Percentiles rank a stretch among this genome's conserved stretches.
These are phyloP conservation scores for Melanostigma gelatinosum DNA, from an alignment of 2,113 vertebrate species.

Conservation along the genomic window DNA sequence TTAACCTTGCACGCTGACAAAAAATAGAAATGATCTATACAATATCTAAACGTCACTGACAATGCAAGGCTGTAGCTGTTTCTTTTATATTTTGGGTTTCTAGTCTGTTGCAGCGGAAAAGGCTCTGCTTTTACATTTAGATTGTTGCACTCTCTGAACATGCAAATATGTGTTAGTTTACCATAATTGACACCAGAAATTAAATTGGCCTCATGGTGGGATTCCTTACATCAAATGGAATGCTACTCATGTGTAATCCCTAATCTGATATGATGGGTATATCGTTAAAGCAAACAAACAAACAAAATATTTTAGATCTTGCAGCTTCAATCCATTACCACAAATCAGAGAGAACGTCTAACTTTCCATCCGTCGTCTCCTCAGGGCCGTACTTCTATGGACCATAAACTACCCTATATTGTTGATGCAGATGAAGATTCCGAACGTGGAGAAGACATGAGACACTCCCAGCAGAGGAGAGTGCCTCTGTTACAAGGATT, in stretches of 20 bases:
- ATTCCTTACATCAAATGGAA: not conserved
- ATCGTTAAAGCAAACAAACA: not conserved
- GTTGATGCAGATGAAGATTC: conserved; percentile 80
- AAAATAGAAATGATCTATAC: not conserved
- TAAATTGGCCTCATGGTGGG: not conserved
- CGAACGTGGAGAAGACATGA: conserved; percentile 74
- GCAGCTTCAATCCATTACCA: not conserved
- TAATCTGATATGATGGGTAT: not conserved
- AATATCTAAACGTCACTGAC: not conserved
- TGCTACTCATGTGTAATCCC: not conserved
- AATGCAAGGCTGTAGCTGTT: not conserved
- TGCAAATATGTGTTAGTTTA: not conserved
- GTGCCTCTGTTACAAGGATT: conserved; percentile 84
- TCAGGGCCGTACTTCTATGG: conserved; percentile 80
- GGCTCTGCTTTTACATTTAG: not conserved
- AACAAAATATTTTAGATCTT: not conserved
- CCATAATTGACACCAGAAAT: not conserved
- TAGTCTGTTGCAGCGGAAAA: not conserved
- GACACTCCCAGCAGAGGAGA: conserved; percentile 69
- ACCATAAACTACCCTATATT: conserved; percentile 86
- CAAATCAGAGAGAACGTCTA: not conserved
- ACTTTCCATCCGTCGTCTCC: not conserved
- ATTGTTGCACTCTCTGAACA: not conserved
- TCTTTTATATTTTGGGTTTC: not conserved
- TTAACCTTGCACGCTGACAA: not conserved